Conservation (phyloP, 2,888 invertebrate species). For the Drosophila formosana region DNA sequence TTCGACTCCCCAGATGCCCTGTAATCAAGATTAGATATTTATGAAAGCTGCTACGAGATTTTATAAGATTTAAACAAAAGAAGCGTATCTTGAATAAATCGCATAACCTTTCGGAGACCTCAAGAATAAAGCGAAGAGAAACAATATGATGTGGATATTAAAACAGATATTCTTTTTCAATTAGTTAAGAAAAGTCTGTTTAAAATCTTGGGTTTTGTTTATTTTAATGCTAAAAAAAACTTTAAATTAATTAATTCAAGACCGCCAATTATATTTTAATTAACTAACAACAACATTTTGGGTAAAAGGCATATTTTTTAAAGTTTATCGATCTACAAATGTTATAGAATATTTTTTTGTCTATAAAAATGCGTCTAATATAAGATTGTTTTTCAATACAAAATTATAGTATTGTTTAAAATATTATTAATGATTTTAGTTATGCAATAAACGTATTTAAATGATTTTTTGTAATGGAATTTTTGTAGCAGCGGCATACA, state of each 20-base stretch:
- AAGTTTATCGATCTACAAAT: too few relatives aligned
- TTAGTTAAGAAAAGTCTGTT: background rate
- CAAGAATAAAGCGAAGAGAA: background rate
- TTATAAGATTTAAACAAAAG: background rate
- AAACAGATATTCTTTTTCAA: background rate
- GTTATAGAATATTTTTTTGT: too few relatives aligned
- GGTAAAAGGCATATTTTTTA: too few relatives aligned
- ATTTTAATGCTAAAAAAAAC: background rate
- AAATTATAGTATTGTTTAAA: too few relatives aligned
- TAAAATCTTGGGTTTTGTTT: background rate
- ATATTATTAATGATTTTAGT: too few relatives aligned
- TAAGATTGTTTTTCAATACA: too few relatives aligned
- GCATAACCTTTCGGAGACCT: background rate
- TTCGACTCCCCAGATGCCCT: conserved; percentile 3
- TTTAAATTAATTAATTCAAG: too few relatives aligned
- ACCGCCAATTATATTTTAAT: too few relatives aligned
- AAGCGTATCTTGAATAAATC: background rate
- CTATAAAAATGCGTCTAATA: too few relatives aligned
- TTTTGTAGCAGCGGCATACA: background rate
- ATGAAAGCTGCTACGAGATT: conserved; percentile 1
- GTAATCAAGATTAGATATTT: conserved; percentile 4
- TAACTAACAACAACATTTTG: too few relatives aligned
- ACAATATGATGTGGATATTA: too few relatives aligned
- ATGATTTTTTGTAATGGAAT: background rate
- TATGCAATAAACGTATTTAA: too few relatives aligned